A percentile compares a stretch with the other conserved stretches of the same genome.
These are phyloP conservation scores for Cerceris ruficornis DNA, from an alignment of 2,888 invertebrate species.

Conservation along the genomic window DNA sequence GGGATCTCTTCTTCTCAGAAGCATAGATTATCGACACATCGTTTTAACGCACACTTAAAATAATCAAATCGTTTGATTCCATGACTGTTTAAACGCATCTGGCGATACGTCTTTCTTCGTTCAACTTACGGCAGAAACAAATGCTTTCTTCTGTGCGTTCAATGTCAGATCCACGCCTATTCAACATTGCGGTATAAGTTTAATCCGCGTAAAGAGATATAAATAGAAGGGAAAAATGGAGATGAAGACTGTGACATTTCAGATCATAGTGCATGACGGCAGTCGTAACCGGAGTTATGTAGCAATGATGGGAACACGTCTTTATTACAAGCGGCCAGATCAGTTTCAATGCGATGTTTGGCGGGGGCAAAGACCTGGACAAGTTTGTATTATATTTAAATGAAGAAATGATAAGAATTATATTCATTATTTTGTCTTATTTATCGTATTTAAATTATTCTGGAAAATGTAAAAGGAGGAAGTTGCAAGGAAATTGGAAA, in stretches of 20 bases:
- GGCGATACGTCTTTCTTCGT: conserved; percentile 12
- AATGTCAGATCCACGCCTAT: conserved; percentile 43
- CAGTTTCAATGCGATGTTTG: conserved; percentile 3
- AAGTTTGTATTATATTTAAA: neutral
- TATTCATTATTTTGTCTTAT: neutral
- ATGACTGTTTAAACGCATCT: neutral
- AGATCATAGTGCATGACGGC: conserved; percentile 10
- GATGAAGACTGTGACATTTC: conserved; percentile 14
- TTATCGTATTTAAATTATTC: too few relatives aligned
- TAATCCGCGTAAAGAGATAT: conserved; percentile 10
- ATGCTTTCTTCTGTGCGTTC: conserved; percentile 23
- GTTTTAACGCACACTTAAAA: too few relatives aligned
- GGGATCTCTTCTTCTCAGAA: too few relatives aligned
- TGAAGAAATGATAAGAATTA: neutral
- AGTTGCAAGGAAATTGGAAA: too few relatives aligned
- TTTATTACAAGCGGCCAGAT: conserved; percentile 5
- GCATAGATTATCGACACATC: too few relatives aligned
- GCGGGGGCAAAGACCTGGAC: neutral
- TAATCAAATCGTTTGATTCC: too few relatives aligned
- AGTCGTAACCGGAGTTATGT: conserved; percentile 4
- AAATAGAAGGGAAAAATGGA: conserved; percentile 13
- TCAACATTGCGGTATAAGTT: conserved; percentile 20
- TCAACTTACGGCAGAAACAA: conserved; percentile 28
- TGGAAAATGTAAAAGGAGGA: too few relatives aligned
- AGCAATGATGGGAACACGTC: conserved; percentile 10